Evolutionary conservation across 2,888 invertebrate genomes (phyloP), one percentile per base, ranked within the genome.

Genomic region (Dolomedes plantarius): DNA sequence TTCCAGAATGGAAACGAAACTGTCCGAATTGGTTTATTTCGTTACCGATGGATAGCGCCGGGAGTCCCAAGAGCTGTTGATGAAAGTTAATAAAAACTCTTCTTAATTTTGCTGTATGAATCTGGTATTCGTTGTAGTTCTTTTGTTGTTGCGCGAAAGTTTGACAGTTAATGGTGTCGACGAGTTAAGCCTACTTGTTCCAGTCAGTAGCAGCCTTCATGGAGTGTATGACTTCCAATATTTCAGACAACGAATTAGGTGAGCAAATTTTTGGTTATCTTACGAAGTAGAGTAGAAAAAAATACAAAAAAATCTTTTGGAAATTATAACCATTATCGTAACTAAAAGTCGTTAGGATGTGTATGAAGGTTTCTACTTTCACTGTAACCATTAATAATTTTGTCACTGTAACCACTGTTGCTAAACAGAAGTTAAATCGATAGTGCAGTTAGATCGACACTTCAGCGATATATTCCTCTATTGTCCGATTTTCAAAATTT

Each of bases 231-330:
- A 76, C 69, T 72, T 41, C 76, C 62, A 64, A 16, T 41, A 71
- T 72, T 36, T 68, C 76, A 82, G 76, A 82, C 82, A 76, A 82
- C 82, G 82, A 82, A 82, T 76, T 75, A 75, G 82, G 82, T 82
- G 71, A 71, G 64, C 16, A 27, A 28, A 6, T 7, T 36, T 7
- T 36, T 36, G 36, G 5, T 36, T n/a, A n/a, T n/a, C n/a, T n/a
- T n/a, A n/a, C n/a, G n/a, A n/a, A n/a, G n/a, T n/a, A n/a, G n/a
- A n/a, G n/a, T n/a, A n/a, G n/a, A n/a, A n/a, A n/a, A n/a, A n/a
- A n/a, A n/a, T n/a, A n/a, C n/a, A n/a, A n/a, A n/a, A n/a, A n/a
- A n/a, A n/a, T n/a, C n/a, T n/a, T n/a, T n/a, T n/a, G n/a, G n/a
- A n/a, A n/a, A n/a, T n/a, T n/a, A n/a, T n/a, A n/a, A n/a, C n/a